Evolutionary conservation across 2,888 invertebrate genomes (phyloP), one percentile per base, ranked within the genome.

Genomic region (Hydropsyche betteni): DNA sequence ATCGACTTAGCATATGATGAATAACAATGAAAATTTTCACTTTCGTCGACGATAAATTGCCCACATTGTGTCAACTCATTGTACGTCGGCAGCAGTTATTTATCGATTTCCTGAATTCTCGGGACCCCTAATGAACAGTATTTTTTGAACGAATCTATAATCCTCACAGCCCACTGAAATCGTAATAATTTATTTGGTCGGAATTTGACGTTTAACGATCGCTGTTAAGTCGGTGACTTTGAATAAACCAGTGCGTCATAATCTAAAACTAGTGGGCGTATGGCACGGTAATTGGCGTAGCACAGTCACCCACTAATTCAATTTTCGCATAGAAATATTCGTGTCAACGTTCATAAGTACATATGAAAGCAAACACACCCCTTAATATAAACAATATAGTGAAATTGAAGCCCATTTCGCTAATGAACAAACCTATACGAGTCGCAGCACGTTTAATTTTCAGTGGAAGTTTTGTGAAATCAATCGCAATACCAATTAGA

Each of bases 21-120:
- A 61, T 72, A 72, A 72, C 72, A 72, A 72, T 72, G 72, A 55
- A 72, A 24, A 72, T 55, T 72, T 72, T 72, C 72, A 72, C 72
- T 72, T 72, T 72, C 72, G 36, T 55, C 44, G 14, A n/a, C 64
- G 34, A 64, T 64, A 64, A 64, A 36, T 64, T 64, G 36, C 64
- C 34, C 36, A 64, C 64, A 36, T 64, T 64, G 64, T 64, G 64
- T 64, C 64, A 64, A 64, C 34, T 64, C 64, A 64, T 36, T 61
- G 12, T 12, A 36, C 0, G 16, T 8, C 58, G 16, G 58, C 8
- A 36, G 34, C 12, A 5, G 34, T 12, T 64, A 58, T 58, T 58
- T 24, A 24, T 58, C 58, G 58, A 14, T 33, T 64, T 64, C 64
- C 64, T 64, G 64, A 64, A 64, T 64, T 64, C 36, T 64, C 34